These are phyloP conservation scores for Spodoptera frugiperda DNA, from an alignment of 1,140 invertebrate genomes.

Conservation along the genomic window DNA sequence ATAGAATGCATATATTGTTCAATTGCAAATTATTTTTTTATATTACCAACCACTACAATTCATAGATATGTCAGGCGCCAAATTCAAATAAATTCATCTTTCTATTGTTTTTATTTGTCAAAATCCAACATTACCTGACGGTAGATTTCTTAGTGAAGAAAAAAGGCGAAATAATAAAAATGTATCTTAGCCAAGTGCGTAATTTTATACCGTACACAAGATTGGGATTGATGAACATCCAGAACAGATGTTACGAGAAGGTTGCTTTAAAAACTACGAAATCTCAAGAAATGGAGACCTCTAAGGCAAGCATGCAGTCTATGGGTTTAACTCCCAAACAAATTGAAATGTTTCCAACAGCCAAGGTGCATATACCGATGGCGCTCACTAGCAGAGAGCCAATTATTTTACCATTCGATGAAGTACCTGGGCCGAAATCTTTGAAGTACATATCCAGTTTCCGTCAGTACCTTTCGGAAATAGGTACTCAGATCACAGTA, in stretches of 20 bases:
- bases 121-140: slow-evolving; percentile 1
- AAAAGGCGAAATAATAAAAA: slow-evolving; percentile 38
- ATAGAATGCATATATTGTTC: not conserved
- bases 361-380: slow-evolving; percentile 66
- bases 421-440: slow-evolving; percentile 87
- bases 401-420: slow-evolving; percentile 86
- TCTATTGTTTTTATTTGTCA: slow-evolving; percentile 50
- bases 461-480: slow-evolving; percentile 87
- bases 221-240: slow-evolving; percentile 31
- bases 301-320: not conserved
- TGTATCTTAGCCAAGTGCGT: slow-evolving; percentile 55
- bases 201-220: slow-evolving; percentile 46
- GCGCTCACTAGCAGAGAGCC: slow-evolving; percentile 68
- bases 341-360: slow-evolving; percentile 63
- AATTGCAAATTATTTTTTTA: not conserved
- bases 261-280: slow-evolving; percentile 39
- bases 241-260: slow-evolving; percentile 39
- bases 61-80: slow-evolving; percentile 2
- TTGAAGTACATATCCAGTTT: slow-evolving; percentile 87
- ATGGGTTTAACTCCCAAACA: slow-evolving; percentile 44
- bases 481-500: slow-evolving; percentile 88
- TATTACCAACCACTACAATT: not conserved
- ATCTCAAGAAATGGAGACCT: slow-evolving; percentile 23
- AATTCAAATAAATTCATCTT: slow-evolving; percentile 51
- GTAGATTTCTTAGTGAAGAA: not conserved